These are phyloP conservation scores for Plumapathes pennacea DNA, from an alignment of 92 coral and sea anemone genomes.

Conservation along the genomic window DNA sequence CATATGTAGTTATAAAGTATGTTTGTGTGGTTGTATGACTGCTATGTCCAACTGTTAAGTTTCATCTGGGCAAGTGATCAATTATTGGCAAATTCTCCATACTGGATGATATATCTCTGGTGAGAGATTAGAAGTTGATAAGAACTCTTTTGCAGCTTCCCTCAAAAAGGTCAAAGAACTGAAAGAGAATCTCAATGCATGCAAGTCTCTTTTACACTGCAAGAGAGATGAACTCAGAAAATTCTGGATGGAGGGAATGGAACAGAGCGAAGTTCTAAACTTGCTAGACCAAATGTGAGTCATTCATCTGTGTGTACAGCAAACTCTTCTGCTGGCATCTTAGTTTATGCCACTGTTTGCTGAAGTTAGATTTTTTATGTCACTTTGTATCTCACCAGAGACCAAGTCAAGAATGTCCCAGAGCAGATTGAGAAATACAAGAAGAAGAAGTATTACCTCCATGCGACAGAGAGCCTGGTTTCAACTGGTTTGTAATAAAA, in stretches of 20 bases:
- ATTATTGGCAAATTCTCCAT: too few species aligned
- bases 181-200: slow-evolving; percentile 76
- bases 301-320: not conserved
- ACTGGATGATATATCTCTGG: too few species aligned
- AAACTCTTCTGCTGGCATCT: not conserved
- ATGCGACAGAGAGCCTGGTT: slow-evolving; percentile 94
- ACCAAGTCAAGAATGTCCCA: slow-evolving; percentile 95
- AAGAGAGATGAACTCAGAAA: slow-evolving; percentile 94
- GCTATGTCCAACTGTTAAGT: too few species aligned
- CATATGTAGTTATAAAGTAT: too few species aligned
- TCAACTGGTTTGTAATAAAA: slow-evolving; percentile 63
- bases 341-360: not conserved
- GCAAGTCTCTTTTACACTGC: slow-evolving; percentile 85
- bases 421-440: slow-evolving; percentile 92
- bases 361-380: not conserved
- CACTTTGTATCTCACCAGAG: slow-evolving; percentile 41
- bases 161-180: slow-evolving; percentile 74
- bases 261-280: slow-evolving; percentile 88
- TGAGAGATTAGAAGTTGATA: too few species aligned
- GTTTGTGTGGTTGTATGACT: too few species aligned
- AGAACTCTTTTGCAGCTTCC: slow-evolving; percentile 59
- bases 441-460: slow-evolving; percentile 90
- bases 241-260: slow-evolving; percentile 98
- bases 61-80: too few species aligned
- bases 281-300: slow-evolving; percentile 92